Conservation (phyloP, 2,888 invertebrate genomes). For the Unio pictorum region DNA sequence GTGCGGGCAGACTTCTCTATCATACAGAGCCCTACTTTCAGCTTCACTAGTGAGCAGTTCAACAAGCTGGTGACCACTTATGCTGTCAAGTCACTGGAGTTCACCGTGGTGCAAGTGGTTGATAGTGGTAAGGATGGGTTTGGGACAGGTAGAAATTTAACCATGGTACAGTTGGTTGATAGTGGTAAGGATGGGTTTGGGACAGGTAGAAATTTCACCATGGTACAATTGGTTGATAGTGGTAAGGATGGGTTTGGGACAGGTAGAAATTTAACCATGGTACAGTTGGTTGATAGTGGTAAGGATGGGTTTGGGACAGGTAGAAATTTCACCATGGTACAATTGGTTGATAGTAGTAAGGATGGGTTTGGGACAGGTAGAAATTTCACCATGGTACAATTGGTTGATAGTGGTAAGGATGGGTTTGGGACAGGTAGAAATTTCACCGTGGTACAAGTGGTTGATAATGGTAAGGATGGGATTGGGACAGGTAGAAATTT, state of each 20-base stretch:
- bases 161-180: slow-evolving; percentile 41
- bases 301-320: neutral
- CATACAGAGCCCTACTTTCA: slow-evolving; percentile 31
- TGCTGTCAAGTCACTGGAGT: slow-evolving; percentile 66
- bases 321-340: slow-evolving; percentile 51
- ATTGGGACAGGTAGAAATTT: neutral
- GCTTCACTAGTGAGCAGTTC: slow-evolving; percentile 51
- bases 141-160: neutral
- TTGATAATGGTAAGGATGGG: slow-evolving; percentile 21
- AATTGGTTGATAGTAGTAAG: slow-evolving; percentile 32
- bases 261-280: slow-evolving; percentile 33
- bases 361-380: neutral
- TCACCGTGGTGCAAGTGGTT: slow-evolving; percentile 53
- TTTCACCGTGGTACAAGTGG: slow-evolving; percentile 54
- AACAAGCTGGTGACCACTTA: slow-evolving; percentile 61
- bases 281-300: slow-evolving; percentile 39
- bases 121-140: slow-evolving; percentile 18
- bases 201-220: slow-evolving; percentile 36
- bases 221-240: slow-evolving; percentile 43
- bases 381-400: slow-evolving; percentile 53
- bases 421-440: neutral
- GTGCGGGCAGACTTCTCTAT: slow-evolving; percentile 50
- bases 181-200: slow-evolving; percentile 12
- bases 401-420: slow-evolving; percentile 23
- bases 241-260: slow-evolving; percentile 10